Evolutionary conservation across 2,797 vertebrate species (phyloP).

Genomic region (Neosalanx taihuensis): DNA sequence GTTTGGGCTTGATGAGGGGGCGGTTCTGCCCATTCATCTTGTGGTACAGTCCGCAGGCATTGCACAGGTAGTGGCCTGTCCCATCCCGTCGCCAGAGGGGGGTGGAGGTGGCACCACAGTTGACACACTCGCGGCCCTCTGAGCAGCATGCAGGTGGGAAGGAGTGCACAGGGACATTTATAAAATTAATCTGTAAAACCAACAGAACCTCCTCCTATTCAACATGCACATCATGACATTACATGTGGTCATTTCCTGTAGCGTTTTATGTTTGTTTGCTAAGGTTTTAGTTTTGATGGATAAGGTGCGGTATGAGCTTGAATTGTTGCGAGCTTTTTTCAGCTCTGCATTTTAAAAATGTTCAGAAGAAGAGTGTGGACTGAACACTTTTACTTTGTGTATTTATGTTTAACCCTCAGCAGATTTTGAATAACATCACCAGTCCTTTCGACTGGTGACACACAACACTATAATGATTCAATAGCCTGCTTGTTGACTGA

Average conservation of each 20-base stretch:
- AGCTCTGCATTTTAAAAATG: too few species aligned
- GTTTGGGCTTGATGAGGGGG: constrained; percentile 97
- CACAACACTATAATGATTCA: too few species aligned
- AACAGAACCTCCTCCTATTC: neutral
- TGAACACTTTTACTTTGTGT: neutral
- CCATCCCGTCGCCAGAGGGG: constrained; percentile 96
- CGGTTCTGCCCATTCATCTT: constrained; percentile 99
- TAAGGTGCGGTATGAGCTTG: too few species aligned
- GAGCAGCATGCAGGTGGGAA: constrained; percentile 36
- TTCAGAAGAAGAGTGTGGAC: neutral
- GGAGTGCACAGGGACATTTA: constrained; percentile 25
- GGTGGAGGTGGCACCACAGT: constrained; percentile 95
- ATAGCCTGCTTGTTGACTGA: neutral
- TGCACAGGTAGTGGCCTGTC: constrained; percentile 97
- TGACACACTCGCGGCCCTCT: constrained; percentile 97
- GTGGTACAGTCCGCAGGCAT: constrained; percentile 97
- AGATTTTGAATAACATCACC: neutral
- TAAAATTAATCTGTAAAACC: constrained; percentile 27
- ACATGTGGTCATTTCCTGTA: neutral
- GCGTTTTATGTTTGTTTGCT: neutral
- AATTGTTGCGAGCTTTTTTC: too few species aligned
- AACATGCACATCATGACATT: too few species aligned
- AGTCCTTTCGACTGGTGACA: neutral
- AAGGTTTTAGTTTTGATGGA: too few species aligned
- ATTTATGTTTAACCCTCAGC: neutral